A percentile compares a stretch with the other conserved stretches of the same genome.
Evolutionary conservation across 2,888 invertebrate species (phyloP).

Genomic region (Busseola fusca): DNA sequence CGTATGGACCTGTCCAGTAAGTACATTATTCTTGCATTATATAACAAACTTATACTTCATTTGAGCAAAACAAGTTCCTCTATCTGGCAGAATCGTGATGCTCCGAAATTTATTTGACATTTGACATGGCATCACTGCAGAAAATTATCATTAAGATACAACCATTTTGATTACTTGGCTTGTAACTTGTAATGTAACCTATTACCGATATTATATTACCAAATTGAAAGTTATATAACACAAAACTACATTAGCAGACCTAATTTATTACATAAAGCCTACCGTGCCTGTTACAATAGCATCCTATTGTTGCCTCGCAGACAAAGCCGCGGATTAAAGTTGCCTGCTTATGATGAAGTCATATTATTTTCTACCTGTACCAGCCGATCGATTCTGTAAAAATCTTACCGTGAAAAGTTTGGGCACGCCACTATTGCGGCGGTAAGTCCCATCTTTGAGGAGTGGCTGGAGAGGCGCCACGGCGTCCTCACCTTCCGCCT

Average conservation of each 20-base stretch:
- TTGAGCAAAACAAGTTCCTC: background rate
- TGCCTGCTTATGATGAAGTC: background rate
- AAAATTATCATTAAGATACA: background rate
- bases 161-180: background rate
- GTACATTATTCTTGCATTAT: slow-evolving; percentile 2
- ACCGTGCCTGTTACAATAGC: background rate
- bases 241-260: slow-evolving; percentile 4
- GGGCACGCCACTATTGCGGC: too few relatives aligned
- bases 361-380: background rate
- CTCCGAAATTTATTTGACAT: too few relatives aligned
- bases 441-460: too few relatives aligned
- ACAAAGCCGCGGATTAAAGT: background rate
- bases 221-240: background rate
- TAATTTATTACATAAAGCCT: slow-evolving; percentile 13
- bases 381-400: too few relatives aligned
- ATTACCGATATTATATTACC: background rate
- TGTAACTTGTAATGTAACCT: background rate
- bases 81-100: too few relatives aligned
- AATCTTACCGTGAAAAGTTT: too few relatives aligned
- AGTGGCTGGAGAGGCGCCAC: too few relatives aligned
- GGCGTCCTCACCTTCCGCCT: too few relatives aligned
- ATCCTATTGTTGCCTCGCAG: background rate
- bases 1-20: slow-evolving; percentile 2
- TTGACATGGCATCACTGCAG: too few relatives aligned
- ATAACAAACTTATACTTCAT: background rate